Evolutionary conservation across 2,113 vertebrate genomes (phyloP), one percentile per base, ranked within the genome.

Genomic region (Boleophthalmus pectinirostris): DNA sequence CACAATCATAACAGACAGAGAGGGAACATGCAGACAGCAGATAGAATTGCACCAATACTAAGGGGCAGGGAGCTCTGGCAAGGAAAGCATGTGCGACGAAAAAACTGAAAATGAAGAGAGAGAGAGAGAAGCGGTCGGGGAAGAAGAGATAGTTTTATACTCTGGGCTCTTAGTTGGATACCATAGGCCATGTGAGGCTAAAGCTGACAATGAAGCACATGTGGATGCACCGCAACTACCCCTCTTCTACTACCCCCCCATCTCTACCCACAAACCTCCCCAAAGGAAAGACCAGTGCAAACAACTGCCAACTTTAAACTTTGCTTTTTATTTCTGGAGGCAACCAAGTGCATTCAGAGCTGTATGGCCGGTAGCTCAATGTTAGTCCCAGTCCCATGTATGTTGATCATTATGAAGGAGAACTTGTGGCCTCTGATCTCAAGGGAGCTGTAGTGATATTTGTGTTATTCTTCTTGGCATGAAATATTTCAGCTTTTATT

Each of bases 201-300:
- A 82, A 80, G 84, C 88, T 86, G 85, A 82, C 88, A 90, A 88
- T 85, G 81, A 88, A 81, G 85, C 87, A 90, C 87, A 88, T 91
- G 84, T 91, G 85, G 85, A 88, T 74, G 85, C 85, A 84, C 82
- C 75, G 45, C 85, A 89, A 70, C 73, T 7, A 46, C 72, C 80
- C 69, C 16, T 66, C 61, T 53, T 53, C 79, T 51, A 10, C 38
- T 9, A 0, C 38, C 35, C 35, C 85, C 73, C 7, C 51, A 9
- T 54, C 51, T 79, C 88, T 64, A 8, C 33, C 86, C 84, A 81
- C 82, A 87, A 72, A 58, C 70, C 78, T 90, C 87, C 81, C 88
- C 51, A 66, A 10, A 87, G 83, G 88, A 82, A 81, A 78, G 83
- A 79, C 73, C 81, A 78, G 69, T 66, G 69, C 75, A 81, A 86